phyloP scores from a whole-genome alignment of 1,140 invertebrate genomes.

The Bicyclus anynana region DNA sequence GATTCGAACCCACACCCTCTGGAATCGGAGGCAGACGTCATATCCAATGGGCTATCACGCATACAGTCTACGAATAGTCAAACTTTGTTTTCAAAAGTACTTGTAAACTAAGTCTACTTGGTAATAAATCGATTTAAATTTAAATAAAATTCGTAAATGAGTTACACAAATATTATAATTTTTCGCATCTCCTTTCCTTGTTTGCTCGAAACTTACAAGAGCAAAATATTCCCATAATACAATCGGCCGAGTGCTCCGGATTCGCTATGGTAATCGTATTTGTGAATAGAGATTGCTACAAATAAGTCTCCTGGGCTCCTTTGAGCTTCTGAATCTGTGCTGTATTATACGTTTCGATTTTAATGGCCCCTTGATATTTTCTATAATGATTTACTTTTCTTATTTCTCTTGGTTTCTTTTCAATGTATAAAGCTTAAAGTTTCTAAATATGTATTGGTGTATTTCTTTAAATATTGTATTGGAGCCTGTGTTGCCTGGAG shows the following conservation, averaged over 20 bases:
- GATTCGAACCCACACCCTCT: no score
- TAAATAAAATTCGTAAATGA: no score
- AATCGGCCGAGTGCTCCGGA: constrained; percentile 6
- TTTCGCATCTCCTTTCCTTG: not conserved
- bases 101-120: no score
- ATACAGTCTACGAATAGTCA: no score
- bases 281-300: constrained; percentile 47
- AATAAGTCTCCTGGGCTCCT: constrained; percentile 42
- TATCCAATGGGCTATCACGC: no score
- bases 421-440: no score
- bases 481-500: no score
- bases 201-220: not conserved
- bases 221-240: constrained; percentile 9
- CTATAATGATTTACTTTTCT: not conserved
- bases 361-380: constrained; percentile 3
- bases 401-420: not conserved
- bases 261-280: constrained; percentile 31
- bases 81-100: no score
- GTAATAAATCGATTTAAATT: no score
- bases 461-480: no score
- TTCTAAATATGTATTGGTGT: no score
- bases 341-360: constrained; percentile 15
- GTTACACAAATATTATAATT: not conserved
- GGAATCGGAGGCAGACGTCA: no score
- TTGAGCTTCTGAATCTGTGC: constrained; percentile 20